Conservation (phyloP, 1,140 invertebrate genomes). For the Drosophila kanapiae region DNA sequence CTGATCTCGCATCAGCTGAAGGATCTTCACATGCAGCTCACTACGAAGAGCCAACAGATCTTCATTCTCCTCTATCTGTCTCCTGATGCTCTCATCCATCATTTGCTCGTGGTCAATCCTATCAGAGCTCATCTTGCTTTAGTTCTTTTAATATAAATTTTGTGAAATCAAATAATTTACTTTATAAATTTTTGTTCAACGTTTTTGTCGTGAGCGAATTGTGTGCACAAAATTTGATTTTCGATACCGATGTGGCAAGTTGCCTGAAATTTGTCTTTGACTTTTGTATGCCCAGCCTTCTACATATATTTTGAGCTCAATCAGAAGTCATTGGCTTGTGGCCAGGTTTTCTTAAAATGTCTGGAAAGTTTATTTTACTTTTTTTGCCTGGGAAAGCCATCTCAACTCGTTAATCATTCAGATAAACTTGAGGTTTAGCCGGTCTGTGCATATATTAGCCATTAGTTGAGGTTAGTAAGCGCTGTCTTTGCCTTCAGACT, state of each 20-base stretch:
- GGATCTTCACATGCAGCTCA: slow-evolving; percentile 54
- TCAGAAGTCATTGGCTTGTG: slow-evolving; percentile 32
- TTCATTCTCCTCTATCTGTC: slow-evolving; percentile 52
- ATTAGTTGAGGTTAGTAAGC: background rate
- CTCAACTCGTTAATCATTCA: slow-evolving; percentile 67
- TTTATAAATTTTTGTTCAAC: slow-evolving; percentile 14
- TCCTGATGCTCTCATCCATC: slow-evolving; percentile 48
- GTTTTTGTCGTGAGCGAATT: background rate
- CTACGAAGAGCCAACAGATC: slow-evolving; percentile 45
- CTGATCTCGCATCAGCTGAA: slow-evolving; percentile 44
- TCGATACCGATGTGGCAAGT: background rate
- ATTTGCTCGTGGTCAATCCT: slow-evolving; percentile 9
- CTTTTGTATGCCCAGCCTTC: slow-evolving; percentile 18
- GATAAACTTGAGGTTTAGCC: slow-evolving; percentile 57
- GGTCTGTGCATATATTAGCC: slow-evolving; percentile 52
- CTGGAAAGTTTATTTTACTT: slow-evolving; percentile 60
- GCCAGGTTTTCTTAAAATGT: slow-evolving; percentile 42
- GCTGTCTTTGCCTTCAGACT: background rate
- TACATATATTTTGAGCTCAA: background rate
- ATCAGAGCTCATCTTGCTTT: slow-evolving; percentile 34
- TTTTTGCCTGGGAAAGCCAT: slow-evolving; percentile 11
- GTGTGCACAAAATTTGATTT: slow-evolving; percentile 24
- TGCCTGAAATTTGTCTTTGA: background rate
- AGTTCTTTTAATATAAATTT: slow-evolving; percentile 17
- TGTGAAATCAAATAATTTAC: slow-evolving; percentile 6